A percentile compares a stretch with the other conserved stretches of the same genome.
Conservation (phyloP, 2,888 invertebrate species). For the Ornithoptera alexandrae region DNA sequence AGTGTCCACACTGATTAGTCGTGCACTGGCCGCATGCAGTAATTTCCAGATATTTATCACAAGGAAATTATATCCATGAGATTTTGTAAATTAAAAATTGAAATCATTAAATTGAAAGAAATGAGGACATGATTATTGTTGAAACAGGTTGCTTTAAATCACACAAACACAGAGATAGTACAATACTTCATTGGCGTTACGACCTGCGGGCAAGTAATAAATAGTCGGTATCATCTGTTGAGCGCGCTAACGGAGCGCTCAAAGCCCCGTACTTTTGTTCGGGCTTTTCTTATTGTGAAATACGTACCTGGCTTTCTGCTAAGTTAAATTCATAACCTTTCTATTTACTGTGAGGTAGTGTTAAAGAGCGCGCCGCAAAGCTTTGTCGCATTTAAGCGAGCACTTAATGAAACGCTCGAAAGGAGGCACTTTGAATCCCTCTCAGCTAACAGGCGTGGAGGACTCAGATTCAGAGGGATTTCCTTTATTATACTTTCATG, state of each 20-base stretch:
- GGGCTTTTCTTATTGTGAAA: conserved; percentile 21
- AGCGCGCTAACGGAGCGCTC: conserved; percentile 9
- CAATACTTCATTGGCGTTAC: not conserved
- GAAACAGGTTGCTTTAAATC: too few species aligned
- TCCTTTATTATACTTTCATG: conserved; percentile 55
- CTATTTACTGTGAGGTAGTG: conserved; percentile 35
- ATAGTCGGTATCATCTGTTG: conserved; percentile 8
- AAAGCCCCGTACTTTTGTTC: conserved; percentile 15
- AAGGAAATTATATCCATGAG: too few species aligned
- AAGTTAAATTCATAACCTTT: conserved; percentile 42
- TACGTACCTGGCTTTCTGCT: conserved; percentile 27
- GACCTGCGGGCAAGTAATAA: not conserved
- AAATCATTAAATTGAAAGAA: too few species aligned
- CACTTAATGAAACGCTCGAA: conserved; percentile 64
- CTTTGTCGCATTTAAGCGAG: conserved; percentile 56
- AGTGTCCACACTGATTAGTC: too few species aligned
- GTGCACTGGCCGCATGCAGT: too few species aligned
- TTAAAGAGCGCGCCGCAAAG: conserved; percentile 42
- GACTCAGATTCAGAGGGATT: conserved; percentile 57
- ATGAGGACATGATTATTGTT: too few species aligned
- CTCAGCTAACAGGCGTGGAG: conserved; percentile 45
- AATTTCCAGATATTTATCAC: too few species aligned
- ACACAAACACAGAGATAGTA: not conserved
- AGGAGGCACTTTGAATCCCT: conserved; percentile 53
- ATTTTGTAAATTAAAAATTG: too few species aligned